Base-by-base conservation (phyloP, 1,140 invertebrate genomes). In the Leptestheria dahalacensis region DNA sequence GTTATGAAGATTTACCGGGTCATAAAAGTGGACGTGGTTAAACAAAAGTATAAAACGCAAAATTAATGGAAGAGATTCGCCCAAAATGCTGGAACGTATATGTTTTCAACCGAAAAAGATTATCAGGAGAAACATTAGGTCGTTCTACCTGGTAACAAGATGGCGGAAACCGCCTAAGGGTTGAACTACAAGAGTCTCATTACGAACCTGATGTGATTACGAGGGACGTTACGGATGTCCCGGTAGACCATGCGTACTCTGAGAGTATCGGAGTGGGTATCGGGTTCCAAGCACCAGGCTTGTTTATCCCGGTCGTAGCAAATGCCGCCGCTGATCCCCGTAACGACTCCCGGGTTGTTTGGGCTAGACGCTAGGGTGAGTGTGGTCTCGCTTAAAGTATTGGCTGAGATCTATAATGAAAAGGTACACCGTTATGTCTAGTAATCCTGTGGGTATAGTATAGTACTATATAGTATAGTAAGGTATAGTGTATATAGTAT, bases 241-340 rank as follows among this genome's bases (percentile, higher is more conserved):
- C 86, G 85, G 74, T 87, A 91, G 61, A 88, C 82, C 68, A 91
- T 79, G 55, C 85, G 81, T 12, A 92, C 74, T 26, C 84, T 75
- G 24, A 89, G 80, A 3, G 80, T 84, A 62, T 89, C 85, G 0
- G 84, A 85, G 65, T 88, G 85, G 9, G 84, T 79, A 68, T 91
- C 87, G 6, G 84, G 81, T 62, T 88, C 80, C 18, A 91, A 73
- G 23, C 81, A 78, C 88, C 88, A 92, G 0, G 84, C 85, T 66
- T 86, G 83, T 64, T 89, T 88, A 68, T 91, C 87, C 1, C 85
- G 74, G 70, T 91, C 88, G 71, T 88, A 90, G 68, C 85, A 87
- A 18, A 85, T 84, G 0, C 82, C 78, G 0, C 69, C 66, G 10
- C 26, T 29, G 10, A 55, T 51, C 15, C 33, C 53, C 51, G 26